Conservation (phyloP, 1,140 invertebrate genomes). For the Idris sp. region DNA sequence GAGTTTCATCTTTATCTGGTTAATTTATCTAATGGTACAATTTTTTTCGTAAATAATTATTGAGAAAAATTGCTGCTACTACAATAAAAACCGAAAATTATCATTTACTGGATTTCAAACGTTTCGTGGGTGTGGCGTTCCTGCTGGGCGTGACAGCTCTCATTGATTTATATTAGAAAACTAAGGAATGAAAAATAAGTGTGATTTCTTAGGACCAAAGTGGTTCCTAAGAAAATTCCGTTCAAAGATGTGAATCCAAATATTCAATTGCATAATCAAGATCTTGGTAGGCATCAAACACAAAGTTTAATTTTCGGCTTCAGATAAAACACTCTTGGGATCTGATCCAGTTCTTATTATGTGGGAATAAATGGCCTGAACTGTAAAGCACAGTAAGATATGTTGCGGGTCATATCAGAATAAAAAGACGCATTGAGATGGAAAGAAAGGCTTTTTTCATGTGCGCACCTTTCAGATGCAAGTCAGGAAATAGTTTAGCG, state of each 20-base stretch:
- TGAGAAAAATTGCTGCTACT: no score
- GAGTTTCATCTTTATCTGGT: no score
- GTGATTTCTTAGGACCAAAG: no score
- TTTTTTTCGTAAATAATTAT: no score
- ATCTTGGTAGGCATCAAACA: slow-evolving; percentile 26
- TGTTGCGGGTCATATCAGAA: slow-evolving; percentile 44
- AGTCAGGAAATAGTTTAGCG: slow-evolving; percentile 2
- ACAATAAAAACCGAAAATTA: slow-evolving; percentile 25
- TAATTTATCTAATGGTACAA: no score
- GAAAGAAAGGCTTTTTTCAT: no score
- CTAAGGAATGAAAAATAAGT: slow-evolving; percentile 27
- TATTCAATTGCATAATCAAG: slow-evolving; percentile 39
- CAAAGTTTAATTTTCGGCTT: slow-evolving; percentile 50
- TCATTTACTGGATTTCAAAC: slow-evolving; percentile 21
- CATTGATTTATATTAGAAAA: slow-evolving; percentile 42
- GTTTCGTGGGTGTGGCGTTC: slow-evolving; percentile 29
- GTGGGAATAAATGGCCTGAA: slow-evolving; percentile 29
- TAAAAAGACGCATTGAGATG: slow-evolving; percentile 20
- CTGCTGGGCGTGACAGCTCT: slow-evolving; percentile 36
- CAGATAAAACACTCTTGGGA: slow-evolving; percentile 47
- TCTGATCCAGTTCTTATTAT: slow-evolving; percentile 46
- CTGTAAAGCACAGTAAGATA: slow-evolving; percentile 6
- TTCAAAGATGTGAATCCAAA: slow-evolving; percentile 26
- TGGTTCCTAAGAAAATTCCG: slow-evolving; percentile 13
- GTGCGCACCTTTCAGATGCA: no score